Conservation (phyloP, 2,888 invertebrate species). For the Ormyrus rosae region DNA sequence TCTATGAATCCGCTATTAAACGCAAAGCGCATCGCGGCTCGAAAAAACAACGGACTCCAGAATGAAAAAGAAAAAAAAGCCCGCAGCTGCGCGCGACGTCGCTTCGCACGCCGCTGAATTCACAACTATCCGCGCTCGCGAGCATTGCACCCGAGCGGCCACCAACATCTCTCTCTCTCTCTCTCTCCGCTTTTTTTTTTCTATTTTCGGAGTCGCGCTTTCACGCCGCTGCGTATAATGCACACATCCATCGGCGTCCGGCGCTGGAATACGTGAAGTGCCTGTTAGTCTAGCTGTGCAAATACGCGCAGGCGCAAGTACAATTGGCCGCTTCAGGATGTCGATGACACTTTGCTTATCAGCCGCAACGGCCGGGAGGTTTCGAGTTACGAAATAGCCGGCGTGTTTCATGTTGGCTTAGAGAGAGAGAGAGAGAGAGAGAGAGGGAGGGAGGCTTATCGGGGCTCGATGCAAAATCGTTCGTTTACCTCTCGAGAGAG, state of each 20-base stretch:
- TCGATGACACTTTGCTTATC: conserved; percentile 65
- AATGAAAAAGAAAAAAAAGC: background rate
- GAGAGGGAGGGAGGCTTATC: conserved; percentile 48
- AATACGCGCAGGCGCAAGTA: conserved; percentile 60
- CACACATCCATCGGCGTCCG: background rate
- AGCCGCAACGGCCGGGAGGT: conserved; percentile 22
- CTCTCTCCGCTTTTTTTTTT: conserved; percentile 27
- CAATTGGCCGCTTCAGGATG: conserved; percentile 58
- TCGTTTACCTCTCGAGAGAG: conserved; percentile 46
- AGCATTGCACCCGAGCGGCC: conserved; percentile 23
- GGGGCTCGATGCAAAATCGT: conserved; percentile 51
- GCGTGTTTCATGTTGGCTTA: background rate
- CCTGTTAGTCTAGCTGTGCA: conserved; percentile 70
- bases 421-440: background rate
- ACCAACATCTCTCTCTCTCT: conserved; percentile 18
- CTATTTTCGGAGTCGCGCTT: background rate
- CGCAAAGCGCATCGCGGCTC: background rate
- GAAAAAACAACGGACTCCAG: background rate
- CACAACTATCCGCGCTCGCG: background rate
- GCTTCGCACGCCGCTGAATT: background rate
- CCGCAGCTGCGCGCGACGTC: background rate
- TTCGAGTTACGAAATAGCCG: too few relatives aligned
- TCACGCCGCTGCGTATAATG: too few relatives aligned
- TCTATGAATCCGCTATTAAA: conserved; percentile 14
- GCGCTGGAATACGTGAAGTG: conserved; percentile 19